Evolutionary conservation across 2,888 invertebrate species (phyloP).

Genomic region (Eumerus sabulonum): DNA sequence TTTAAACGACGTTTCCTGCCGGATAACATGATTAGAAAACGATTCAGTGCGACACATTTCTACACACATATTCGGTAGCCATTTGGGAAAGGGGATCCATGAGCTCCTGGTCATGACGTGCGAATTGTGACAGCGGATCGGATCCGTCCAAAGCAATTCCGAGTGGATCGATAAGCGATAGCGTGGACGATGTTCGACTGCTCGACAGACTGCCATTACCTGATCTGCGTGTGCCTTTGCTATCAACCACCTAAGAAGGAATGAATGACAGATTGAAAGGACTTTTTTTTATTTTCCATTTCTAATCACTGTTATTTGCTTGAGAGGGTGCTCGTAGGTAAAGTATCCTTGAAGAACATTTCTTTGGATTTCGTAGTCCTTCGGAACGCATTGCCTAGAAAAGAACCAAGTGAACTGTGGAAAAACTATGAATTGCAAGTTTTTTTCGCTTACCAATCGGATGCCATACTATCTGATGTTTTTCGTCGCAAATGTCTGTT

Average conservation of each 20-base stretch:
- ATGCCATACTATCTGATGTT: conserved; percentile 38
- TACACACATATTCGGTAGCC: conserved; percentile 79
- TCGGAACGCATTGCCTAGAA: conserved; percentile 75
- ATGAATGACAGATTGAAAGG: background rate
- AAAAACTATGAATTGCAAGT: too few relatives aligned
- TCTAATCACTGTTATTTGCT: conserved; percentile 79
- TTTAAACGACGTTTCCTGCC: conserved; percentile 73
- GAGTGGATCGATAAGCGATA: conserved; percentile 80
- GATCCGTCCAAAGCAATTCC: conserved; percentile 83
- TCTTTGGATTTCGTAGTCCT: conserved; percentile 73
- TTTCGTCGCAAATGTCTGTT: background rate
- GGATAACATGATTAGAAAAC: background rate
- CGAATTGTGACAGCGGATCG: conserved; percentile 87
- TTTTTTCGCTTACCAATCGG: conserved; percentile 47
- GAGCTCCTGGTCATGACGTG: conserved; percentile 80
- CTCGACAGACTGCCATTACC: conserved; percentile 79
- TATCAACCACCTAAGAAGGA: conserved; percentile 80
- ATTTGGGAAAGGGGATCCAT: conserved; percentile 84
- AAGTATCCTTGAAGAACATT: conserved; percentile 72
- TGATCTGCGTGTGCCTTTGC: conserved; percentile 79
- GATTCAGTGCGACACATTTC: conserved; percentile 50
- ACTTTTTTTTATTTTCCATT: conserved; percentile 22
- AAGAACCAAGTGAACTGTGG: background rate
- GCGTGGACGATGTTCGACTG: conserved; percentile 81
- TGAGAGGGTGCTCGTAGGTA: conserved; percentile 82